Base-by-base conservation (phyloP, 2,113 vertebrate species). In the Gulo gulo region DNA sequence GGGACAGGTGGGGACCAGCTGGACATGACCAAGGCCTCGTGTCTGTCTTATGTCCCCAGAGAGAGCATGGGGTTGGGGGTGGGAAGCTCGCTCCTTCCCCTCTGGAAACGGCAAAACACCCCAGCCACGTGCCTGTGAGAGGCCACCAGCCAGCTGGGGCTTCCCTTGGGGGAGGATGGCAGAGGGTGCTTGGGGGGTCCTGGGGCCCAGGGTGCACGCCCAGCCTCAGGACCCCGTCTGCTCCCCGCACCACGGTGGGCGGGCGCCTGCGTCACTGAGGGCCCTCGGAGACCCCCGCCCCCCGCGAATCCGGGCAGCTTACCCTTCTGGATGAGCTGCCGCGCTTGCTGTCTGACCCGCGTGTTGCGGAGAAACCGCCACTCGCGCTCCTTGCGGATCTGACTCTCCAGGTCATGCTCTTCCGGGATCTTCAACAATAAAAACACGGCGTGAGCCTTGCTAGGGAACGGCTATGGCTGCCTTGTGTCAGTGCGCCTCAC, bases 401-500 rank as follows among this genome's bases (percentile, higher is more conserved):
- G 99, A 94, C 99, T 99, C 99, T 99, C 99, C 98, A 99, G 93
- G 98, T 99, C 99, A 0, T 99, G 99, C 95, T 99, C 99, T 90
- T 99, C 99, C 0, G 99, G 99, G 97, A 99, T 99, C 99, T 99
- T 84, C 36, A 45, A 87, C 2, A 1, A 18, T 74, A 78, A 52
- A 57, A 59, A 69, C 45, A 63, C 1, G 2, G 4, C 1, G 1
- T 88, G 14, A 74, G 34, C 26, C 11, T 52, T 21, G 11, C 36
- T 47, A 12, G 15, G 4, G 0, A 13, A 14, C 20, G 1, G 29
- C 2, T 24, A 8, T 7, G 1, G 42, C 26, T 42, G 9, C 45
- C 74, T 0, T 16, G 42, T 31, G 1, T 47, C 13, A 20, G 1
- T 8, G 42, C 24, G 24, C 13, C 73, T 45, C 73, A 0, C 2